Conservation (phyloP, 2,888 invertebrate species). For the Empis livida region DNA sequence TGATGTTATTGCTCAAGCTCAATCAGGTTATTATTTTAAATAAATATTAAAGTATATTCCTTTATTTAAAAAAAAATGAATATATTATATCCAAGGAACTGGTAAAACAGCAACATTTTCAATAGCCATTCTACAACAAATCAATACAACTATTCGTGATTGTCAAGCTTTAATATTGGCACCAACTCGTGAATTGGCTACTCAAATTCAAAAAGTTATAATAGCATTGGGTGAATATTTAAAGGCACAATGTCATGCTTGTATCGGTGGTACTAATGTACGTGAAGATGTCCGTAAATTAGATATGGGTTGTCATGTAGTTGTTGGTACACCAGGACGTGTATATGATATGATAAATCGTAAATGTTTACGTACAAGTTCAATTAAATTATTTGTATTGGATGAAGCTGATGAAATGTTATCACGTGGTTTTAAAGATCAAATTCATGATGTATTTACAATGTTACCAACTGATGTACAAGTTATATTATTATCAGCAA, state of each 20-base stretch:
- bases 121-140: slow-evolving; percentile 95
- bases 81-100: slow-evolving; percentile 41
- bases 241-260: slow-evolving; percentile 95
- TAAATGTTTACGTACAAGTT: slow-evolving; percentile 71
- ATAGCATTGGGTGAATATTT: slow-evolving; percentile 97
- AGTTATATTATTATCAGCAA: slow-evolving; percentile 91
- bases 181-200: slow-evolving; percentile 74
- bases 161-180: slow-evolving; percentile 97
- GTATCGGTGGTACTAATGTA: slow-evolving; percentile 98
- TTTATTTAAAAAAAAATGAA: slow-evolving; percentile 2
- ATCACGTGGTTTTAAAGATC: slow-evolving; percentile 96
- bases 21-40: slow-evolving; percentile 60
- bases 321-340: slow-evolving; percentile 97
- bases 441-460: slow-evolving; percentile 97
- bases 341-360: slow-evolving; percentile 96
- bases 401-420: slow-evolving; percentile 99
- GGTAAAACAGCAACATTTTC: slow-evolving; percentile 99
- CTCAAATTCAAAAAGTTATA: slow-evolving; percentile 79
- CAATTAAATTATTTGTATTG: slow-evolving; percentile 93
- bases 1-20: slow-evolving; percentile 99
- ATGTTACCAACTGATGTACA: slow-evolving; percentile 84
- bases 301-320: slow-evolving; percentile 89
- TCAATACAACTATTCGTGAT: slow-evolving; percentile 76
- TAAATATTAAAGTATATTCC: not conserved
- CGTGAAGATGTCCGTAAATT: slow-evolving; percentile 92